phyloP scores from a whole-genome alignment of 2,113 vertebrate genomes.

The Brachyhypopomus occidentalis region DNA sequence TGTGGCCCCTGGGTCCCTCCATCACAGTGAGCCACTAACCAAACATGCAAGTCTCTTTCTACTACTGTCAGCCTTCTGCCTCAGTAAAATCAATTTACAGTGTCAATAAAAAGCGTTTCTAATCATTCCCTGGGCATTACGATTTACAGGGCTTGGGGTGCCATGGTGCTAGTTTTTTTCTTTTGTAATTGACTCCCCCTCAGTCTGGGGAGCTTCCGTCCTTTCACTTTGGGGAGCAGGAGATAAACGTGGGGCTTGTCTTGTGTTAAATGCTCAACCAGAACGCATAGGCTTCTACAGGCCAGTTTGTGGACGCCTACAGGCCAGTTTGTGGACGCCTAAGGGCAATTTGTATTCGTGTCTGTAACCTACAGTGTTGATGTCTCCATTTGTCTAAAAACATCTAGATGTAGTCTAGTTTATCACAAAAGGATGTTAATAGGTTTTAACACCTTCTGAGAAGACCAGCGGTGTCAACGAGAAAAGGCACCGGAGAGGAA shows the following conservation, averaged over 20 bases:
- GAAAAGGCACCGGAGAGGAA: slow-evolving; percentile 4
- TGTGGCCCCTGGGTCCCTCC: slow-evolving; percentile 11
- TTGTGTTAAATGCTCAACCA: slow-evolving; percentile 29
- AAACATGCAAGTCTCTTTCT: slow-evolving; percentile 62
- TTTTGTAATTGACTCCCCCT: slow-evolving; percentile 46
- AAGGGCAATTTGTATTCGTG: slow-evolving; percentile 40
- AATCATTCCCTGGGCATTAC: slow-evolving; percentile 68
- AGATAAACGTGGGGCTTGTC: slow-evolving; percentile 38
- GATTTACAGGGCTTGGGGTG: slow-evolving; percentile 62
- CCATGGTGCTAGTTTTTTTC: slow-evolving; percentile 59
- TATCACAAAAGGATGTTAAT: slow-evolving; percentile 29
- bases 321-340: background rate
- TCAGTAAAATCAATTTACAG: slow-evolving; percentile 72
- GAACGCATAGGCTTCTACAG: background rate
- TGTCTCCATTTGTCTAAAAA: slow-evolving; percentile 20
- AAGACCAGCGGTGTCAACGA: background rate
- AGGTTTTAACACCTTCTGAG: slow-evolving; percentile 34
- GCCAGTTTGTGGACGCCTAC: background rate
- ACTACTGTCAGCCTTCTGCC: slow-evolving; percentile 65
- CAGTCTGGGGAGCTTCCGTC: slow-evolving; percentile 4
- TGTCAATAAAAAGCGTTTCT: slow-evolving; percentile 77
- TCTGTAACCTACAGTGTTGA: slow-evolving; percentile 48
- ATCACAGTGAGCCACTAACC: background rate
- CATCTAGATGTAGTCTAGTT: slow-evolving; percentile 38
- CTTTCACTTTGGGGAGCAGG: slow-evolving; percentile 6